These are phyloP conservation scores for Epinotia brunnichana DNA, from an alignment of 2,888 invertebrate genomes.

Conservation along the genomic window DNA sequence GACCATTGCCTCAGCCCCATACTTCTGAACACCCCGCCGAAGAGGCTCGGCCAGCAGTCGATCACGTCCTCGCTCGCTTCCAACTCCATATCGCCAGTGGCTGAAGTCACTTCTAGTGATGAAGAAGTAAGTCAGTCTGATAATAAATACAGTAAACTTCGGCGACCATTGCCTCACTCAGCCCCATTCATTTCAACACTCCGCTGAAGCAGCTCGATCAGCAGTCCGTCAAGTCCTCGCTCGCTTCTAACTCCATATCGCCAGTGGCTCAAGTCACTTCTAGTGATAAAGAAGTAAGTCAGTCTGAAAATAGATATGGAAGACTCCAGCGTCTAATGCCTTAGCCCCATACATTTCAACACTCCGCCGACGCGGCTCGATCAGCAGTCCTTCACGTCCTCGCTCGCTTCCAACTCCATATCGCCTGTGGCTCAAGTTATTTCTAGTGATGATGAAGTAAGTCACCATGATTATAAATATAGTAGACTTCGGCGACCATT, in stretches of 20 bases:
- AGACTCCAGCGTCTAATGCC: neutral
- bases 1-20: slow-evolving; percentile 76
- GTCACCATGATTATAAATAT: no score
- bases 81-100: slow-evolving; percentile 71
- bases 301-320: neutral
- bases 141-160: neutral
- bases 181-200: slow-evolving; percentile 44
- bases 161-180: no score
- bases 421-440: no score
- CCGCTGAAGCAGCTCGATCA: neutral
- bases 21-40: slow-evolving; percentile 67
- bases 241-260: neutral
- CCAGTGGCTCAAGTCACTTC: neutral
- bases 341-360: neutral
- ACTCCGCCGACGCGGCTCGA: neutral
- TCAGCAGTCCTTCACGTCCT: neutral
- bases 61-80: slow-evolving; percentile 66
- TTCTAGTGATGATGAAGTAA: no score
- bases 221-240: neutral
- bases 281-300: neutral
- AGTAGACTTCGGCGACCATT: no score
- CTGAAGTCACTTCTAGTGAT: slow-evolving; percentile 69
- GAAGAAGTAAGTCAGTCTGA: slow-evolving; percentile 63
- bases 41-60: slow-evolving; percentile 57
- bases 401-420: neutral